phyloP scores from a whole-genome alignment of 2,113 vertebrate genomes.

The Micromys minutus region DNA sequence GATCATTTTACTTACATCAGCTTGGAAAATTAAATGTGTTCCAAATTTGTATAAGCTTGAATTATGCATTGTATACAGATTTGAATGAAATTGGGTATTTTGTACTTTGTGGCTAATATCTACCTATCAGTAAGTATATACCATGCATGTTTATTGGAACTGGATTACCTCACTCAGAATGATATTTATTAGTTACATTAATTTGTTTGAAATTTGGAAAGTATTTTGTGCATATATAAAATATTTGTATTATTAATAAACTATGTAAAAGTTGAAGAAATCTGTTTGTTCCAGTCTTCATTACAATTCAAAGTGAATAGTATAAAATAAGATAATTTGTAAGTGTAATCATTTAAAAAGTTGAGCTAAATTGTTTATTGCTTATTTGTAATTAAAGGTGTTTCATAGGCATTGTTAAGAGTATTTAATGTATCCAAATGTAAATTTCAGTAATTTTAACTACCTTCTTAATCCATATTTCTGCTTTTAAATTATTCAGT shows the following conservation, averaged over 20 bases:
- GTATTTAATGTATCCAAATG: neutral
- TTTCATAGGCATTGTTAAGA: neutral
- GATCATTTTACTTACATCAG: neutral
- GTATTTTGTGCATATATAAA: neutral
- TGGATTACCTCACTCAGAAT: too few relatives aligned
- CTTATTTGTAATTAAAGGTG: neutral
- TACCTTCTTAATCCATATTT: neutral
- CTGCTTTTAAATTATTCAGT: neutral
- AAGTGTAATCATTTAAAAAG: neutral
- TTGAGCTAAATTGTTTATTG: neutral
- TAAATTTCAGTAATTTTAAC: neutral
- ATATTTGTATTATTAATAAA: neutral
- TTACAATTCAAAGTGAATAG: conserved; percentile 12
- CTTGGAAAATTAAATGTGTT: conserved; percentile 16
- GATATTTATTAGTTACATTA: too few relatives aligned
- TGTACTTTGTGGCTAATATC: too few relatives aligned
- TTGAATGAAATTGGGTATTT: too few relatives aligned
- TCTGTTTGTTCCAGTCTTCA: neutral
- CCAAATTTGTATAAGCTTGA: conserved; percentile 35
- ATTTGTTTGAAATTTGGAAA: too few relatives aligned
- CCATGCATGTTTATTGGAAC: too few relatives aligned
- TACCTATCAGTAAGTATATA: too few relatives aligned
- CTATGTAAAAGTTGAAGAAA: neutral
- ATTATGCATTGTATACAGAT: neutral
- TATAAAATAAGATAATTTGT: neutral